Conservation (phyloP, 2,797 vertebrate genomes). For the Argentina silus region DNA sequence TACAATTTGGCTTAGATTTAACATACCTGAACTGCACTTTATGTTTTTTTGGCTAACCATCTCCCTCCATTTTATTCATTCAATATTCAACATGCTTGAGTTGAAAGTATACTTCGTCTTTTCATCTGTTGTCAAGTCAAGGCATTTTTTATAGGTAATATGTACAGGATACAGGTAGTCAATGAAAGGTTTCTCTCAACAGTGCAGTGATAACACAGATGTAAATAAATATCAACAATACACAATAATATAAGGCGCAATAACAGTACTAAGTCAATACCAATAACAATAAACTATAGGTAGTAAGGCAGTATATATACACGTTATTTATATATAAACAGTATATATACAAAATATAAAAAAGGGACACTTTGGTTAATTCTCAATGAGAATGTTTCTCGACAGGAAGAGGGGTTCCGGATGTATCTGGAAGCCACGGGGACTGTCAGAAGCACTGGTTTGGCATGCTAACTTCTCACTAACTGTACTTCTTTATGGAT, state of each 20-base stretch:
- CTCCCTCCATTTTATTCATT: neutral
- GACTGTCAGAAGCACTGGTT: slow-evolving; percentile 64
- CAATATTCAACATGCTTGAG: neutral
- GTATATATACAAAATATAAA: too few relatives aligned
- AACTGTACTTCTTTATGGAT: slow-evolving; percentile 54
- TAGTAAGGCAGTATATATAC: too few relatives aligned
- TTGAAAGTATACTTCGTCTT: too few relatives aligned
- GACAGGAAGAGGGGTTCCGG: slow-evolving; percentile 41
- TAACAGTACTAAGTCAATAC: too few relatives aligned
- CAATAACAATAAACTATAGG: too few relatives aligned
- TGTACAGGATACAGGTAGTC: too few relatives aligned
- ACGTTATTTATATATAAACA: too few relatives aligned
- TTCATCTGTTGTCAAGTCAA: neutral
- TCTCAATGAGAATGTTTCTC: slow-evolving; percentile 11
- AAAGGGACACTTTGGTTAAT: neutral
- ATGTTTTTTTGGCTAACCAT: neutral
- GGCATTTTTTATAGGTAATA: neutral
- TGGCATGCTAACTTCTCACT: slow-evolving; percentile 54
- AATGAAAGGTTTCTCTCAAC: too few relatives aligned
- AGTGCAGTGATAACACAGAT: too few relatives aligned
- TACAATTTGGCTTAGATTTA: neutral
- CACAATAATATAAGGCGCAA: too few relatives aligned
- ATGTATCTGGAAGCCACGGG: slow-evolving; percentile 35
- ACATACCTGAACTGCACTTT: neutral
- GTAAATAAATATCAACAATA: too few relatives aligned